Percentiles rank a stretch among this genome's conserved stretches.
phyloP scores from a whole-genome alignment of 2,888 invertebrate species.

The Pseudococcus longispinus region DNA sequence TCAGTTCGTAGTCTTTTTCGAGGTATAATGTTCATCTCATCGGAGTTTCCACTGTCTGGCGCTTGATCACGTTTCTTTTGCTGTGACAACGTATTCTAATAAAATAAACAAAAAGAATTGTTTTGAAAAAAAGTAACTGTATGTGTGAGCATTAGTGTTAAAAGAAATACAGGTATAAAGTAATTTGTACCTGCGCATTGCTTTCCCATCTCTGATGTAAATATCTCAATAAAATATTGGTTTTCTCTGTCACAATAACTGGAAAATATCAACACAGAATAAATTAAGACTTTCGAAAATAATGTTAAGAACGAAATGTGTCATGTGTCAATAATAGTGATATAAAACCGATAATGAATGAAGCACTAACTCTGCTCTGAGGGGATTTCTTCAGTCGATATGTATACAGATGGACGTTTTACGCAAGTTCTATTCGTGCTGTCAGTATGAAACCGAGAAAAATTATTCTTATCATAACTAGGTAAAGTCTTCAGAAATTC shows the following conservation, averaged over 20 bases:
- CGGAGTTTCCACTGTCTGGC: not conserved
- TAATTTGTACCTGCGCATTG: slow-evolving; percentile 66
- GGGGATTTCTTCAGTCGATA: slow-evolving; percentile 91
- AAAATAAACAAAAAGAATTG: not conserved
- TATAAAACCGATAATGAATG: no score
- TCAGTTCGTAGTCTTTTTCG: slow-evolving; percentile 42
- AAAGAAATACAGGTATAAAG: not conserved
- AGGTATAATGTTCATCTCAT: slow-evolving; percentile 45
- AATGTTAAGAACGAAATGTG: not conserved
- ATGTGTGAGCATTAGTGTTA: not conserved
- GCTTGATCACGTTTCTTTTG: slow-evolving; percentile 51
- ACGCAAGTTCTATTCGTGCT: slow-evolving; percentile 71
- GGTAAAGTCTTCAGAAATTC: slow-evolving; percentile 92
- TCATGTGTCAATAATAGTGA: no score
- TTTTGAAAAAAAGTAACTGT: not conserved
- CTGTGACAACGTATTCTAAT: slow-evolving; percentile 4
- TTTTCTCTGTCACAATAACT: slow-evolving; percentile 96
- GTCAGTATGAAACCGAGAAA: slow-evolving; percentile 88
- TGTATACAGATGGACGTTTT: slow-evolving; percentile 87
- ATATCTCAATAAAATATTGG: slow-evolving; percentile 90
- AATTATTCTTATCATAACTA: slow-evolving; percentile 88
- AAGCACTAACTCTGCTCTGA: slow-evolving; percentile 83
- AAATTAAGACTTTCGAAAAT: not conserved
- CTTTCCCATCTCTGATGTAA: slow-evolving; percentile 96
- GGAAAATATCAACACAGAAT: slow-evolving; percentile 63